These are phyloP conservation scores for Pseudocheirus occidentalis DNA, from an alignment of 2,797 vertebrate species.

Conservation along the genomic window DNA sequence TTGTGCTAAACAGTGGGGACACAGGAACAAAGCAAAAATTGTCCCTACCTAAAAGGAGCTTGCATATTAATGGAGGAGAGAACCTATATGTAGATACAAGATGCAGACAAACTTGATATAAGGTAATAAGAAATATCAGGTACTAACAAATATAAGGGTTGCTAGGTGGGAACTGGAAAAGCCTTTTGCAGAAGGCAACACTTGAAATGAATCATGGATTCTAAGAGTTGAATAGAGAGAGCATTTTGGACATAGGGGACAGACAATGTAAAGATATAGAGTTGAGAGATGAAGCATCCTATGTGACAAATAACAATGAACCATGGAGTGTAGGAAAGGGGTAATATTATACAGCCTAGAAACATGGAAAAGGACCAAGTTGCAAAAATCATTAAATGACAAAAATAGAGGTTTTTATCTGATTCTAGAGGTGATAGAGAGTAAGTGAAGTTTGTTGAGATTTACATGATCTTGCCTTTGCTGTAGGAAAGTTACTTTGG, in stretches of 20 bases:
- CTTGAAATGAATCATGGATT: background rate
- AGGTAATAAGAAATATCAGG: background rate
- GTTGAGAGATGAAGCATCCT: background rate
- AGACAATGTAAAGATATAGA: background rate
- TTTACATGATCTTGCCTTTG: background rate
- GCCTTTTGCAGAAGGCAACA: background rate
- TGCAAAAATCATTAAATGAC: background rate
- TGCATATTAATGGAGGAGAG: no score
- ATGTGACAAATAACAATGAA: background rate
- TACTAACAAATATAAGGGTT: background rate
- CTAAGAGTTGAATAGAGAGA: background rate
- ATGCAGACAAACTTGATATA: no score
- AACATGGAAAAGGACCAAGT: background rate
- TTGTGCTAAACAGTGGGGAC: no score
- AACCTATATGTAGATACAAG: no score
- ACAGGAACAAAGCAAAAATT: background rate
- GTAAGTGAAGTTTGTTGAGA: background rate
- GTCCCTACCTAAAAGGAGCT: background rate
- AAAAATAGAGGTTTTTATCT: background rate
- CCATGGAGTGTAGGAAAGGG: background rate
- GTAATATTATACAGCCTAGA: background rate
- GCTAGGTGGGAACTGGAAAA: background rate
- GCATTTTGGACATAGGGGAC: background rate
- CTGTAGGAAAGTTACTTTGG: background rate
- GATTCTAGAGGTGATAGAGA: background rate